A percentile compares a stretch with the other conserved stretches of the same genome.
These are phyloP conservation scores for Novumbra hubbsi DNA, from an alignment of 2,797 vertebrate genomes.

Conservation along the genomic window DNA sequence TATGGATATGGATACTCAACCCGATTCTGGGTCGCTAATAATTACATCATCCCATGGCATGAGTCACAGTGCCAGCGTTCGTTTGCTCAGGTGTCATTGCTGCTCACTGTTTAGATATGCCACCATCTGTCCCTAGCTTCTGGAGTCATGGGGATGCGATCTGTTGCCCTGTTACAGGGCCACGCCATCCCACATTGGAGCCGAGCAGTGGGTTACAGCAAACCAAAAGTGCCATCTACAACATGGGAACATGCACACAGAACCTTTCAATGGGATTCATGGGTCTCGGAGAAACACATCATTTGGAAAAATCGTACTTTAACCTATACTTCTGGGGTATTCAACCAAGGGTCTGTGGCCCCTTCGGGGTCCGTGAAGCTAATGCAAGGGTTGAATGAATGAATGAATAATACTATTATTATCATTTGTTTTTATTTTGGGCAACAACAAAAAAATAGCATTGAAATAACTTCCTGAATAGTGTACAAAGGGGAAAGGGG, in stretches of 20 bases:
- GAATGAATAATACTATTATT: no score
- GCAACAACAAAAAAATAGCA: no score
- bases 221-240: constrained; percentile 6
- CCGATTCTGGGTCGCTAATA: constrained; percentile 63
- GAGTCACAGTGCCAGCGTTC: constrained; percentile 63
- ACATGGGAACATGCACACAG: not conserved
- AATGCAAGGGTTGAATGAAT: no score
- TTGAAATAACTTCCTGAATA: no score
- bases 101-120: constrained; percentile 52
- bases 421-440: no score
- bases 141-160: constrained; percentile 52
- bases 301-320: not conserved
- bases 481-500: no score
- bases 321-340: no score
- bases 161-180: constrained; percentile 48
- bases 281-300: not conserved
- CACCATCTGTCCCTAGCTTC: constrained; percentile 73
- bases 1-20: constrained; percentile 50
- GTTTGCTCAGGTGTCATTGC: constrained; percentile 71
- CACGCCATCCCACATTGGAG: constrained; percentile 23
- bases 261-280: not conserved
- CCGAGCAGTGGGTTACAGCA: constrained; percentile 12
- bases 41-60: constrained; percentile 58
- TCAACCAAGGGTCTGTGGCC: no score
- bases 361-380: no score